Evolutionary conservation across 2,888 invertebrate species (phyloP).

Genomic region (Calameuta idolon): DNA sequence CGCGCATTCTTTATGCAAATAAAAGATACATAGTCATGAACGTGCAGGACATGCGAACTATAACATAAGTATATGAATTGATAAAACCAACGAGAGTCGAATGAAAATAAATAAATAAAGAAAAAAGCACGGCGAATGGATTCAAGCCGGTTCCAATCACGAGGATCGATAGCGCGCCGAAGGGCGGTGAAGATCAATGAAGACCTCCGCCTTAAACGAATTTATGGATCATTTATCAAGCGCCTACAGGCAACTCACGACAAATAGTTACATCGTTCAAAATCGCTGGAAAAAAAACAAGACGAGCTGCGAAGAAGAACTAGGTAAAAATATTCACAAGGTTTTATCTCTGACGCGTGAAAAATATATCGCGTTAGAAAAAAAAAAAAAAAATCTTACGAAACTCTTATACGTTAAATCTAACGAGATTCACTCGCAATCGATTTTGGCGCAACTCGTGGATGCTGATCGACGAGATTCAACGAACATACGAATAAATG

Average conservation of each 20-base stretch:
- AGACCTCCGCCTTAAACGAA: conserved; percentile 1
- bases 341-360: background rate
- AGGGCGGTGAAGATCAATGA: conserved; percentile 4
- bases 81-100: background rate
- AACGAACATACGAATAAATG: background rate
- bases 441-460: background rate
- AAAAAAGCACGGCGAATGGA: background rate
- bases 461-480: background rate
- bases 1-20: background rate
- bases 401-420: background rate
- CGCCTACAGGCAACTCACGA: background rate
- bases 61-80: background rate
- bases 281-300: background rate
- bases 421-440: background rate
- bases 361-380: background rate
- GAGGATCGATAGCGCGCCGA: background rate
- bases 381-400: background rate
- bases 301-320: background rate
- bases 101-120: background rate
- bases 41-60: background rate
- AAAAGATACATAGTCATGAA: background rate
- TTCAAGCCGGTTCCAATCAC: background rate
- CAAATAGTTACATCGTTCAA: background rate
- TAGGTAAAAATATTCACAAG: background rate
- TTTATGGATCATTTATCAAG: conserved; percentile 8